Percentiles rank a stretch among this genome's conserved stretches.
phyloP scores from a whole-genome alignment of 30 jellyfish, hydroid and myxozoan species.

The Rhopilema esculentum region DNA sequence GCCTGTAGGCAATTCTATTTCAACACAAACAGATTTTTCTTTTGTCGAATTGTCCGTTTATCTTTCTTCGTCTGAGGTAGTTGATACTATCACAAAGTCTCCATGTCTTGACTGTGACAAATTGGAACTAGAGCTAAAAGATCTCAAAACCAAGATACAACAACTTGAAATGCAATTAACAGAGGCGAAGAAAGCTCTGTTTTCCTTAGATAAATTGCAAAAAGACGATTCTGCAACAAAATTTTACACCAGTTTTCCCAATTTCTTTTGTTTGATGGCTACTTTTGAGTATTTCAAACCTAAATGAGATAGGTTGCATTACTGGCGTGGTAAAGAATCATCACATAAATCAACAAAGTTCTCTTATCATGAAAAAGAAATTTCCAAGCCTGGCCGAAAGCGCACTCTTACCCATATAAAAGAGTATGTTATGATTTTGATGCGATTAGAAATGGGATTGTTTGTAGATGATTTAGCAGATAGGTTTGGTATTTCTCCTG shows the following conservation, averaged over 20 bases:
- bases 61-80: constrained; percentile 23
- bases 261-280: neutral
- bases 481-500: constrained; percentile 44
- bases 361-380: neutral
- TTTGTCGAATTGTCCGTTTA: constrained; percentile 23
- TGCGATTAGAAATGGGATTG: constrained; percentile 15
- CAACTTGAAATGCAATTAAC: constrained; percentile 13
- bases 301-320: neutral
- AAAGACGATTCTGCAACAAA: neutral
- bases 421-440: constrained; percentile 26
- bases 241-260: neutral
- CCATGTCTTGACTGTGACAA: neutral
- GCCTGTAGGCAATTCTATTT: constrained; percentile 10
- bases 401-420: constrained; percentile 3
- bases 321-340: neutral
- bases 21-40: constrained; percentile 30
- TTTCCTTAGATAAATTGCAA: too few relatives aligned
- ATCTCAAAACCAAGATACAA: neutral
- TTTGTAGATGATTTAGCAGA: constrained; percentile 16
- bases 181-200: constrained; percentile 18
- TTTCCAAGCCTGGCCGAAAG: neutral
- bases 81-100: neutral
- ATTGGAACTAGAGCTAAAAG: neutral
- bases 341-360: neutral
- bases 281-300: neutral